Evolutionary conservation across 1,140 invertebrate genomes (phyloP).

Genomic region (Archivesica marissinica): DNA sequence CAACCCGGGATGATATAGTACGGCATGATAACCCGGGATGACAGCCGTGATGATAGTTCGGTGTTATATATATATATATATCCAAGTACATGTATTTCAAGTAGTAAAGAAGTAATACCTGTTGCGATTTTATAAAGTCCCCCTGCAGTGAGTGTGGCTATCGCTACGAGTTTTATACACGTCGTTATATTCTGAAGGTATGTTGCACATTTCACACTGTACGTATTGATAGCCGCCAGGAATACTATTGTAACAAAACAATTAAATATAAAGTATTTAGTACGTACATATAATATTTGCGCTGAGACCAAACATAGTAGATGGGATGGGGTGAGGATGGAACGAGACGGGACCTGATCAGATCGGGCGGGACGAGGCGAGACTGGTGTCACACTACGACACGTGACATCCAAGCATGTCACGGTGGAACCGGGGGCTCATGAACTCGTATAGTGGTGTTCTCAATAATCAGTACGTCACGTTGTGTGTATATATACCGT

Average conservation of each 20-base stretch:
- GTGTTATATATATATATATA: too few relatives aligned
- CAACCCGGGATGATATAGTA: too few relatives aligned
- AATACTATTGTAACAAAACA: constrained; percentile 74
- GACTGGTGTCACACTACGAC: neutral
- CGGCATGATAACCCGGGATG: too few relatives aligned
- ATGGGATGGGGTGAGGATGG: neutral
- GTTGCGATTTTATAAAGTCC: constrained; percentile 90
- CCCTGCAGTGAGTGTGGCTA: constrained; percentile 87
- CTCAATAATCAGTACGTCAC: too few relatives aligned
- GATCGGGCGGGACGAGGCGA: too few relatives aligned
- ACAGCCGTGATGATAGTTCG: too few relatives aligned
- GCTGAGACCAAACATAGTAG: neutral
- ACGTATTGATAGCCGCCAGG: constrained; percentile 94
- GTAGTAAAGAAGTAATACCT: constrained; percentile 83
- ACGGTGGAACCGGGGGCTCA: too few relatives aligned
- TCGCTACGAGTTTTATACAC: constrained; percentile 89
- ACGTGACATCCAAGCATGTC: neutral
- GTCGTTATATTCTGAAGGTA: constrained; percentile 96
- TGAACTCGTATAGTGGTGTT: too few relatives aligned
- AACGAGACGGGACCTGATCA: too few relatives aligned
- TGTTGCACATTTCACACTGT: constrained; percentile 93
- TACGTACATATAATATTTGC: neutral
- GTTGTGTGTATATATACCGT: too few relatives aligned
- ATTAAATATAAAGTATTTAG: too few relatives aligned
- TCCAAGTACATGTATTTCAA: too few relatives aligned